Base-by-base conservation (phyloP, 1,140 invertebrate genomes). In the Scaptomyza hsui region DNA sequence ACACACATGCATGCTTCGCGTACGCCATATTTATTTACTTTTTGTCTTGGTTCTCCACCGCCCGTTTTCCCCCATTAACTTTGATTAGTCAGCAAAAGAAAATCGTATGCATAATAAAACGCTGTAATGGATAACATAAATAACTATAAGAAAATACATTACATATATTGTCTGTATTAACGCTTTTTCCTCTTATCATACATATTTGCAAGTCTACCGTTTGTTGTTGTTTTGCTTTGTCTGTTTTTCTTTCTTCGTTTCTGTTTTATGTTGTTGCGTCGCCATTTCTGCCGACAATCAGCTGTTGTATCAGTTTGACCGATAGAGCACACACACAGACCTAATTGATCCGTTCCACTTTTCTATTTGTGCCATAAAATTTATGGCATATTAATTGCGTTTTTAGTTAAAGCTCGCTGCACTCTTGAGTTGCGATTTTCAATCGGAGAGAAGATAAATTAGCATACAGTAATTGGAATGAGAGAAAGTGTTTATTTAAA, bases 11-110 rank as follows among this genome's bases (percentile, higher is more conserved):
- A 55, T 61, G 61, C 72, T 64, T 32, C 41, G 32, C 60, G 48
- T 69, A 62, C 75, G 81, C 81, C 81, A 85, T 88, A 77, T 75
- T 88, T 72, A 75, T 75, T 70, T 85, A 52, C 42, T 73, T 62
- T 57, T 78, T 78, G 70, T 72, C 32, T 83, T 83, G 71, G 26
- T 6, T 44, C 51, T 42, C 51, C 18, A 7, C n/a, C 59, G 32
- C 32, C 32, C n/a, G 12, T 37, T 37, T 78, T 60, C 35, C 16
- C 35, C 37, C 61, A 67, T 83, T 70, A 68, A 65, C 74, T 70
- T 68, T 81, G 78, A 76, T 82, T 78, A 77, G 74, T 67, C 62
- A 67, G 69, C 68, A 57, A 65, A 71, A 71, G 68, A 51, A 71
- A 71, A 71, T 65, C 37, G 55, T 55, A 65, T 57, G 68, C 68